Base-by-base conservation (phyloP, 2,888 invertebrate species). In the Drosophila kambysellisi region DNA sequence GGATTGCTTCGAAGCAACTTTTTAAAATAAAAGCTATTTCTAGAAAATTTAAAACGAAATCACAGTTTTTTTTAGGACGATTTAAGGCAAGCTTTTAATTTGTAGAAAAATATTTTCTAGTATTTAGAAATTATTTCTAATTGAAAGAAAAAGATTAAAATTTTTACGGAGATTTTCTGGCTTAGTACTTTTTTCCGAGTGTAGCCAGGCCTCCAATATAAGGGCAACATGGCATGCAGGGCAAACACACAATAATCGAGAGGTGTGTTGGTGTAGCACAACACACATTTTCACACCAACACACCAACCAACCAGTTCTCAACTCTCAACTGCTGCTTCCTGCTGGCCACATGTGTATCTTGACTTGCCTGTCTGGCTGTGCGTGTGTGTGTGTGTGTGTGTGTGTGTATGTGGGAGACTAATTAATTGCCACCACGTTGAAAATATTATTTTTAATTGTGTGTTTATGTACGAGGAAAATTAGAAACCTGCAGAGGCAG, bases 341-440 rank as follows among this genome's bases (percentile, higher is more conserved):
- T 30, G 46, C 37, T 62, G 53, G 64, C 37, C 73, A 68, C 81
- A 77, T 71, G 70, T 74, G 61, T 62, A 74, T 48, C 39, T 50
- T 53, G 48, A 4, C 20, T n/a, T 20, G n/a, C 2, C 41, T 43
- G 29, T n/a, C n/a, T 51, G 3, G 33, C 25, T 11, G 11, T 11
- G 11, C 50, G 62, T 71, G 52, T 63, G 57, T 48, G 9, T 25
- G 12, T 37, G 25, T 20, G 25, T 20, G 15, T 7, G n/a, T 32
- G 25, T 43, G 11, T 70, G 61, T 56, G 48, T 75, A 64, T 71
- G 74, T 73, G 72, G 74, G 78, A 52, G 83, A 75, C 86, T 91
- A 91, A 91, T 91, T 91, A 91, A 91, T 91, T 91, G 89, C 88
- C 90, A 79, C 83, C 87, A 83, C 89, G 90, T 90, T 89, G 90